phyloP scores from a whole-genome alignment of 2,888 invertebrate genomes.

The Mythimna albipuncta region DNA sequence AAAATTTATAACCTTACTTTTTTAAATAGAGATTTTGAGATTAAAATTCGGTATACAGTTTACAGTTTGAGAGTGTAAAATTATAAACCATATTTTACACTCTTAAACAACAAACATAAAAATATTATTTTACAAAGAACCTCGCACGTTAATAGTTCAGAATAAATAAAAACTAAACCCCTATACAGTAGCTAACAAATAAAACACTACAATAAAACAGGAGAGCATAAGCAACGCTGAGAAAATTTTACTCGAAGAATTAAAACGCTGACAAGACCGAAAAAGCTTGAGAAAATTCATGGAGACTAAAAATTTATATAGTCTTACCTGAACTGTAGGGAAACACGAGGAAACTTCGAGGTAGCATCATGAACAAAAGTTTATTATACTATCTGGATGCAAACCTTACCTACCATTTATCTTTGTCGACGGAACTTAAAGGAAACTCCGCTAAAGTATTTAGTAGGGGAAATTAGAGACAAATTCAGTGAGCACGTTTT shows the following conservation, averaged over 20 bases:
- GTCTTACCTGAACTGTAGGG: constrained; percentile 71
- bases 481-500: constrained; percentile 71
- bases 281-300: constrained; percentile 63
- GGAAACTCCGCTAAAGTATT: constrained; percentile 74
- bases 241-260: constrained; percentile 58
- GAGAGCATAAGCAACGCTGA: constrained; percentile 38
- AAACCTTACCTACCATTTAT: constrained; percentile 79
- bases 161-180: constrained; percentile 26
- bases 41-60: no score
- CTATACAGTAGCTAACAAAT: constrained; percentile 32
- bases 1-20: no score
- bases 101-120: constrained; percentile 4
- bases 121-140: constrained; percentile 14
- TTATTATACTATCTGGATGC: constrained; percentile 82
- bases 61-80: no score
- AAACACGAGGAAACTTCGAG: constrained; percentile 67
- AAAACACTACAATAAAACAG: constrained; percentile 46
- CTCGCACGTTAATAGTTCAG: not conserved
- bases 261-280: constrained; percentile 66
- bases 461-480: constrained; percentile 79
- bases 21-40: no score
- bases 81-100: not conserved
- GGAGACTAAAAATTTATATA: constrained; percentile 74
- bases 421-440: constrained; percentile 78
- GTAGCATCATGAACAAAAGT: constrained; percentile 77